Conservation (phyloP, 1,140 invertebrate genomes). For the Caenorhabditis remanei region DNA sequence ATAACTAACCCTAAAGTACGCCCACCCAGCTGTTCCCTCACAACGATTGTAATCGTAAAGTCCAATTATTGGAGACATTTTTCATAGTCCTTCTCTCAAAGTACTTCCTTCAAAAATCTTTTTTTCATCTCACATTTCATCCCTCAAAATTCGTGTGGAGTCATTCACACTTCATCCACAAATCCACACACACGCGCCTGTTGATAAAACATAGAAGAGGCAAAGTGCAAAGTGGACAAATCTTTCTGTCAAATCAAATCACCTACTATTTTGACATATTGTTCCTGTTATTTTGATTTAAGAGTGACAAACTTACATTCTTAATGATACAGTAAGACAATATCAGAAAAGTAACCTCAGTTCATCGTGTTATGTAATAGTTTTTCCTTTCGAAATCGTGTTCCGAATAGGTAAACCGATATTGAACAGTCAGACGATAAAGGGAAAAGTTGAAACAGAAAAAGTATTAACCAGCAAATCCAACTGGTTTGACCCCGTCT, state of each 20-base stretch:
- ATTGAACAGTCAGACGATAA: conserved; percentile 29
- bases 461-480: background rate
- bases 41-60: conserved; percentile 32
- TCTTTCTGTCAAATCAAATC: background rate
- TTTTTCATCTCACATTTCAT: conserved; percentile 28
- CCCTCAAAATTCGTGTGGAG: conserved; percentile 2
- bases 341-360: background rate
- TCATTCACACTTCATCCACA: conserved; percentile 45
- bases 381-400: background rate
- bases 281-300: too few species aligned
- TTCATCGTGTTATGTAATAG: background rate
- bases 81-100: background rate
- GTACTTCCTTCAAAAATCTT: conserved; percentile 35
- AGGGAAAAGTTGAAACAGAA: background rate
- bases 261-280: background rate
- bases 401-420: conserved; percentile 37
- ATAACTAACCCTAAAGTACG: background rate
- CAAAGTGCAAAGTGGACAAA: background rate
- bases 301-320: too few species aligned
- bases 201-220: background rate
- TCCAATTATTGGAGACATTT: conserved; percentile 46
- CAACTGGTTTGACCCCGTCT: conserved; percentile 25
- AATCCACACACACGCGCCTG: conserved; percentile 4
- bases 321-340: too few species aligned
- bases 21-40: conserved; percentile 6